Evolutionary conservation across 2,888 invertebrate genomes (phyloP), one percentile per base, ranked within the genome.

Genomic region (Corbicula japonica): DNA sequence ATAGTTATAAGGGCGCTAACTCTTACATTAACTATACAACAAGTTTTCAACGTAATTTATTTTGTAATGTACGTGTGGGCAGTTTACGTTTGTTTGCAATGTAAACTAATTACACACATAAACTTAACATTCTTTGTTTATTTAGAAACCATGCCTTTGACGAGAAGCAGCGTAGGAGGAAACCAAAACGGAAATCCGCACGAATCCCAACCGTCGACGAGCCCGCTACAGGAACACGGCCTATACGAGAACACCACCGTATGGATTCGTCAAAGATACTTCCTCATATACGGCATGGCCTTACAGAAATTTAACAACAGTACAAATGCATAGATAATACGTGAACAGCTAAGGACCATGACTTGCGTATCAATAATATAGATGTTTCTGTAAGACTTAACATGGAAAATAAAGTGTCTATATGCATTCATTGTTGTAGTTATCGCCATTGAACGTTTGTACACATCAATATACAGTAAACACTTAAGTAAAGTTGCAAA

Each of bases 71-170:
- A n/a, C n/a, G n/a, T n/a, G n/a, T n/a, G n/a, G n/a, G n/a, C n/a
- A n/a, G n/a, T n/a, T n/a, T n/a, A n/a, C n/a, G n/a, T n/a, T n/a
- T n/a, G n/a, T n/a, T n/a, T n/a, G 41, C 15, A 8, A 38, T 8
- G 15, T 12, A 38, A 38, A 15, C 41, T 38, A 8, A 15, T 15
- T 12, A 15, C 10, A 38, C 10, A 15, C 10, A 38, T 8, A 38
- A 12, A 15, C 15, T 38, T 12, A 23, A 26, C 6, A 26, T 4
- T 15, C 10, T n/a, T 28, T 32, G 10, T 58, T 12, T 23, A 28
- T 62, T 46, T 46, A 66, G 66, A 23, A 34, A 34, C 28, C 66
- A 66, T 35, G 2, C 54, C 8, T 66, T 66, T 54, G 66, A 66
- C 32, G 3, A 2, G 1, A 23, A 44, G 4, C 23, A 28, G 28